Conservation (phyloP, 2,888 invertebrate genomes). For the Drosophila limbata region DNA sequence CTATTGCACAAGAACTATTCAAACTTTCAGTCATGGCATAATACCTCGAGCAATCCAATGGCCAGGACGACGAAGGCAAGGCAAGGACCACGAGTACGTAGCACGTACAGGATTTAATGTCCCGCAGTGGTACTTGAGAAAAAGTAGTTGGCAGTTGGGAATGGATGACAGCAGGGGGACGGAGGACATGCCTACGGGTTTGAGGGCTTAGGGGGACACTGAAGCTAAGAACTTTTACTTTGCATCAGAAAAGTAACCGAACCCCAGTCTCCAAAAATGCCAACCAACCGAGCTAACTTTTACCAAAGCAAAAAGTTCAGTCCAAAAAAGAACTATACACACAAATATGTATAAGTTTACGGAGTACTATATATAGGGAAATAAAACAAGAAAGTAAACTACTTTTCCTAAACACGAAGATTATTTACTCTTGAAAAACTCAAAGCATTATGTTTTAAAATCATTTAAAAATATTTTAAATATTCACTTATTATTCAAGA, state of each 20-base stretch:
- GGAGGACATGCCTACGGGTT: conserved; percentile 1
- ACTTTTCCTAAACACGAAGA: background rate
- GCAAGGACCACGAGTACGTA: conserved; percentile 40
- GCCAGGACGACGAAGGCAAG: conserved; percentile 34
- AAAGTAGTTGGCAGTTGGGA: conserved; percentile 71
- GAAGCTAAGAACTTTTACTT: conserved; percentile 80
- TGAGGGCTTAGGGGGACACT: conserved; percentile 6
- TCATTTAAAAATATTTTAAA: background rate
- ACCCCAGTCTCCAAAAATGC: conserved; percentile 61
- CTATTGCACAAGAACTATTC: conserved; percentile 73
- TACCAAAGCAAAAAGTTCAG: conserved; percentile 71
- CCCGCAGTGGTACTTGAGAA: conserved; percentile 80
- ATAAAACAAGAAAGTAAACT: conserved; percentile 43
- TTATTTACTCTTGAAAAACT: conserved; percentile 22
- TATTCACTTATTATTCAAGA: too few species aligned
- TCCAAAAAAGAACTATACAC: conserved; percentile 64
- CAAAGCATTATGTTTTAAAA: background rate
- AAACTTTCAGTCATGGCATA: conserved; percentile 79
- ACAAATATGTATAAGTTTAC: conserved; percentile 54
- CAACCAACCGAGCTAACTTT: conserved; percentile 67
- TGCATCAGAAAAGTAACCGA: conserved; percentile 72
- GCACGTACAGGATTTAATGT: conserved; percentile 79
- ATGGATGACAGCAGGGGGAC: conserved; percentile 24
- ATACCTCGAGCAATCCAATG: conserved; percentile 73
- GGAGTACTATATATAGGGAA: conserved; percentile 43